These are phyloP conservation scores for Manduca sexta DNA, from an alignment of 1,140 invertebrate genomes.

Conservation along the genomic window DNA sequence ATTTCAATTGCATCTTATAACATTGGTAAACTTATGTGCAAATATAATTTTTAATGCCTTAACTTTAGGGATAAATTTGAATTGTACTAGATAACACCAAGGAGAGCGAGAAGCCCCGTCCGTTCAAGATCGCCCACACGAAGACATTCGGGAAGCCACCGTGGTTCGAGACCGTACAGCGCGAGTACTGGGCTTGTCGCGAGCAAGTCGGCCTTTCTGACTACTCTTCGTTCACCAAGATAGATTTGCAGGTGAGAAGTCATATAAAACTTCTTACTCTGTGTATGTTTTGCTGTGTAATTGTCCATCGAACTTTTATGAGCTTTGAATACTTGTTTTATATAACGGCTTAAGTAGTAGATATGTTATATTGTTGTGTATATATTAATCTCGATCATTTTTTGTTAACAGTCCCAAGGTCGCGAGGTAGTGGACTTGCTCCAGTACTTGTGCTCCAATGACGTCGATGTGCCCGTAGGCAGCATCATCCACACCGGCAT, in stretches of 20 bases:
- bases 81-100: constrained; percentile 25
- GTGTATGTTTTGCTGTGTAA: background rate
- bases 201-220: constrained; percentile 95
- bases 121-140: constrained; percentile 80
- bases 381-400: too few species aligned
- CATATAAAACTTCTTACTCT: too few species aligned
- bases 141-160: constrained; percentile 90
- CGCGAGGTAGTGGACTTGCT: constrained; percentile 92
- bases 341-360: too few species aligned
- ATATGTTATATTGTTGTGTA: too few species aligned
- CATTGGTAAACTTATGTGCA: too few species aligned
- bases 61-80: background rate
- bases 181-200: constrained; percentile 95
- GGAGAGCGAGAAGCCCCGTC: constrained; percentile 29
- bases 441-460: constrained; percentile 96
- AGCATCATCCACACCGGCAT: constrained; percentile 98
- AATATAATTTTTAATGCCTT: background rate
- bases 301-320: background rate
- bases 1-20: too few species aligned
- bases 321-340: background rate
- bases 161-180: constrained; percentile 93
- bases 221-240: constrained; percentile 98
- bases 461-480: constrained; percentile 95
- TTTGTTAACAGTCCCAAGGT: constrained; percentile 66
- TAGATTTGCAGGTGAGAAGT: constrained; percentile 89